phyloP scores from a whole-genome alignment of 1,140 invertebrate species.

The Proctacanthus coquilletti region DNA sequence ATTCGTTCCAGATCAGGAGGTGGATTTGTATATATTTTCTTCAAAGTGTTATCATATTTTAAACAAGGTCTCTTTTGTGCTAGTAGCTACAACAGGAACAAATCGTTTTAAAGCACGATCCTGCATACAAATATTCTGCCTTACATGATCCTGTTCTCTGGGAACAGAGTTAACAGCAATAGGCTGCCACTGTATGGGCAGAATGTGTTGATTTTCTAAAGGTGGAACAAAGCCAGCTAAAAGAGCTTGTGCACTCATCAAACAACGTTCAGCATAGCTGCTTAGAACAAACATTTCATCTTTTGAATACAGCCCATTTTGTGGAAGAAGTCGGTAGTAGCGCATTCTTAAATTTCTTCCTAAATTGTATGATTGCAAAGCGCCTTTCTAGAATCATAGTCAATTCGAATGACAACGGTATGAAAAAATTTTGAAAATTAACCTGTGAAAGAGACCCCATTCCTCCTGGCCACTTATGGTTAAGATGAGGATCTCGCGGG shows the following conservation, averaged over 20 bases:
- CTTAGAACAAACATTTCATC: conserved; percentile 55
- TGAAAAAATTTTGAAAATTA: conserved; percentile 9
- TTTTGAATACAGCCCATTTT: conserved; percentile 39
- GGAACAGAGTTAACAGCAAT: conserved; percentile 68
- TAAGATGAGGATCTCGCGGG: conserved; percentile 45
- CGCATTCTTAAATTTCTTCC: conserved; percentile 52
- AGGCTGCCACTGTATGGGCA: conserved; percentile 68
- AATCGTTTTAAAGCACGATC: no score
- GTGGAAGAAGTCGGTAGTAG: conserved; percentile 50
- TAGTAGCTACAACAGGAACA: conserved; percentile 33
- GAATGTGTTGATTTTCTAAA: conserved; percentile 48
- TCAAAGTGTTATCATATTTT: conserved; percentile 40
- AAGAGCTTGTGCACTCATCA: conserved; percentile 72
- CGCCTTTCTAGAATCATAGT: conserved; percentile 48
- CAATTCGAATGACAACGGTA: not conserved
- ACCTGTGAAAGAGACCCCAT: conserved; percentile 50
- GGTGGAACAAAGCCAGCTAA: conserved; percentile 74
- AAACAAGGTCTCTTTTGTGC: conserved; percentile 46
- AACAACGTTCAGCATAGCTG: conserved; percentile 64
- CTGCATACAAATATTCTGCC: no score
- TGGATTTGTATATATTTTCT: conserved; percentile 31
- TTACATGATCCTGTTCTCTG: conserved; percentile 50
- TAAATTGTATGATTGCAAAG: conserved; percentile 56
- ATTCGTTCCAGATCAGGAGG: conserved; percentile 35
- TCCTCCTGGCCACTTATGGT: conserved; percentile 45